A percentile compares a stretch with the other conserved stretches of the same genome.
phyloP scores from a whole-genome alignment of 2,797 vertebrate genomes.

The Sebastes baramenuke region DNA sequence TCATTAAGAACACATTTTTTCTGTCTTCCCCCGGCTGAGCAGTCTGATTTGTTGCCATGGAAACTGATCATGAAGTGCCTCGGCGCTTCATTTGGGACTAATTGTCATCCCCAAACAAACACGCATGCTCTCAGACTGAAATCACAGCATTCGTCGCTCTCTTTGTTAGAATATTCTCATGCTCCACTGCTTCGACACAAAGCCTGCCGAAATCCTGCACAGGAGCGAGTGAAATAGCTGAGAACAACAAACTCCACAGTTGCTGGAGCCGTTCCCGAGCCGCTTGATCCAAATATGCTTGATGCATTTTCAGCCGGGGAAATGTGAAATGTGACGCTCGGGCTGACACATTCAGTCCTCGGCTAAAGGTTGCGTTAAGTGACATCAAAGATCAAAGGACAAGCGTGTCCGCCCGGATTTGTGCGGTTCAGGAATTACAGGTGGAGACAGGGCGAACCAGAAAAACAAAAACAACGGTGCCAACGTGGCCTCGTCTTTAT shows the following conservation, averaged over 20 bases:
- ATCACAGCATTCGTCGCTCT: slow-evolving; percentile 42
- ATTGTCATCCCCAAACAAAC: slow-evolving; percentile 61
- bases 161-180: slow-evolving; percentile 58
- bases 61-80: slow-evolving; percentile 63
- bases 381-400: slow-evolving; percentile 25
- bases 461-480: slow-evolving; percentile 60
- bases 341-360: slow-evolving; percentile 13
- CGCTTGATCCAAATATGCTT: slow-evolving; percentile 35
- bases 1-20: slow-evolving; percentile 48
- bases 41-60: slow-evolving; percentile 72
- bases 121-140: slow-evolving; percentile 34
- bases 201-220: slow-evolving; percentile 23
- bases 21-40: slow-evolving; percentile 41
- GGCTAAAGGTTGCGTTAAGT: slow-evolving; percentile 5
- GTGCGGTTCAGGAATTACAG: slow-evolving; percentile 44
- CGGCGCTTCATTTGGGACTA: slow-evolving; percentile 55
- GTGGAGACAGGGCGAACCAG: slow-evolving; percentile 31
- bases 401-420: slow-evolving; percentile 5
- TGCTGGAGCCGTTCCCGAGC: slow-evolving; percentile 40
- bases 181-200: slow-evolving; percentile 54
- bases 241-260: slow-evolving; percentile 44
- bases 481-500: slow-evolving; percentile 72
- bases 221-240: slow-evolving; percentile 34
- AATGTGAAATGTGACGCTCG: slow-evolving; percentile 19
- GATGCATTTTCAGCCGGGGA: slow-evolving; percentile 35